Evolutionary conservation across 2,888 invertebrate species (phyloP).

Genomic region (Leptopilina drosophilae): DNA sequence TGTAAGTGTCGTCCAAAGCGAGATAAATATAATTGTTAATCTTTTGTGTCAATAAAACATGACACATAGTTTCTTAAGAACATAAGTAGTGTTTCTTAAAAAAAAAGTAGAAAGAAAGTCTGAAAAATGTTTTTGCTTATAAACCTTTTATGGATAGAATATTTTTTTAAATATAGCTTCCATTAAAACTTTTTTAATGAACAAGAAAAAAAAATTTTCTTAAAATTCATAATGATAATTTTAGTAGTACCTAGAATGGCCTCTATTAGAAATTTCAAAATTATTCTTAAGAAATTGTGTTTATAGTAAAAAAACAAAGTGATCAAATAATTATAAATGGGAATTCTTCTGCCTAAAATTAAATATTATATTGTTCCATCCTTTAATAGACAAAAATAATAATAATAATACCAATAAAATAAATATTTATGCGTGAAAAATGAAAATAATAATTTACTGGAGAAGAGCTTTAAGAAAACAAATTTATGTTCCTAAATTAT

Average conservation of each 20-base stretch:
- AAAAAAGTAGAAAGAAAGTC: slow-evolving; percentile 11
- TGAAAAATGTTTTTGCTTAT: slow-evolving; percentile 3
- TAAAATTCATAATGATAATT: neutral
- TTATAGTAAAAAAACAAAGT: neutral
- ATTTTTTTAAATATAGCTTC: neutral
- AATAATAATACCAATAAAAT: neutral
- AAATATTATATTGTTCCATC: neutral
- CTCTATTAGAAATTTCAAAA: slow-evolving; percentile 2
- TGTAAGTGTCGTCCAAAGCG: neutral
- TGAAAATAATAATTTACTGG: neutral
- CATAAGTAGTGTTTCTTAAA: neutral
- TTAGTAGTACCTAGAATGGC: neutral
- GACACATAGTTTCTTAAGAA: neutral
- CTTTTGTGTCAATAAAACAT: neutral
- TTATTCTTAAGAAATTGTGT: neutral
- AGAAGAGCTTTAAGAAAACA: neutral
- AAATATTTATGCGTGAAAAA: neutral
- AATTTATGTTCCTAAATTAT: neutral
- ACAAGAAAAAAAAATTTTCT: neutral
- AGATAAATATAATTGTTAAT: neutral
- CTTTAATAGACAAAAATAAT: neutral
- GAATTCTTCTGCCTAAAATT: neutral
- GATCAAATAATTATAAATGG: neutral
- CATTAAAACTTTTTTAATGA: neutral
- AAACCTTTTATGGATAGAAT: neutral